Conservation (phyloP, 1,140 invertebrate species). For the Orius insidiosus region DNA sequence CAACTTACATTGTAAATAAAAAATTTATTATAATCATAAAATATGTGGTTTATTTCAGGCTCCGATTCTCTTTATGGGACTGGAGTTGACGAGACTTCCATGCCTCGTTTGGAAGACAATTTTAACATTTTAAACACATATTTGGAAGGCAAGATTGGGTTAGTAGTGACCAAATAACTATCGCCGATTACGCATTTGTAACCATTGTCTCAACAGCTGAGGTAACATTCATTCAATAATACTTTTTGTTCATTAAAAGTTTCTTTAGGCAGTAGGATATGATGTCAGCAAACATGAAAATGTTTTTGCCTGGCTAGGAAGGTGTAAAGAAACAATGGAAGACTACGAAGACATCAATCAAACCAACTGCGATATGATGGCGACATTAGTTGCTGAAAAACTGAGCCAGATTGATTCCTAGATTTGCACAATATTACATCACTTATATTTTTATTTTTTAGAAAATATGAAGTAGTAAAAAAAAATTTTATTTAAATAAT, state of each 20-base stretch:
- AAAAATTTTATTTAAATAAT: too few species aligned
- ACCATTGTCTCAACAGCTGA: slow-evolving; percentile 45
- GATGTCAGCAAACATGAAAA: slow-evolving; percentile 24
- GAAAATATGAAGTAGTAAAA: too few species aligned
- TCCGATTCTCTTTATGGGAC: slow-evolving; percentile 1
- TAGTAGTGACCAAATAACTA: slow-evolving; percentile 47
- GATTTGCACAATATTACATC: too few species aligned
- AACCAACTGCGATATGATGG: not conserved
- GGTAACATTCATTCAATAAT: too few species aligned
- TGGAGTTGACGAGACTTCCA: slow-evolving; percentile 2
- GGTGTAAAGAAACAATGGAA: slow-evolving; percentile 18
- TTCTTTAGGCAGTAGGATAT: slow-evolving; percentile 24
- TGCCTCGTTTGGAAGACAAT: slow-evolving; percentile 38
- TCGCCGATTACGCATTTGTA: slow-evolving; percentile 49
- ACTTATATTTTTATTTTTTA: too few species aligned
- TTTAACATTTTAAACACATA: slow-evolving; percentile 47
- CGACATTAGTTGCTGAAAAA: not conserved
- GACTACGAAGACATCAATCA: slow-evolving; percentile 7
- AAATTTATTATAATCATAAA: too few species aligned
- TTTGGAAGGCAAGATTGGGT: slow-evolving; percentile 43
- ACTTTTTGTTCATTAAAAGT: too few species aligned
- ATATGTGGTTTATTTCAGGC: slow-evolving; percentile 5
- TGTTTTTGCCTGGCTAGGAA: slow-evolving; percentile 25
- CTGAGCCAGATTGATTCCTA: slow-evolving; percentile 4
- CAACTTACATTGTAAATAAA: slow-evolving; percentile 30